phyloP scores from a whole-genome alignment of 2,797 vertebrate genomes.

The Melanogrammus aeglefinus region DNA sequence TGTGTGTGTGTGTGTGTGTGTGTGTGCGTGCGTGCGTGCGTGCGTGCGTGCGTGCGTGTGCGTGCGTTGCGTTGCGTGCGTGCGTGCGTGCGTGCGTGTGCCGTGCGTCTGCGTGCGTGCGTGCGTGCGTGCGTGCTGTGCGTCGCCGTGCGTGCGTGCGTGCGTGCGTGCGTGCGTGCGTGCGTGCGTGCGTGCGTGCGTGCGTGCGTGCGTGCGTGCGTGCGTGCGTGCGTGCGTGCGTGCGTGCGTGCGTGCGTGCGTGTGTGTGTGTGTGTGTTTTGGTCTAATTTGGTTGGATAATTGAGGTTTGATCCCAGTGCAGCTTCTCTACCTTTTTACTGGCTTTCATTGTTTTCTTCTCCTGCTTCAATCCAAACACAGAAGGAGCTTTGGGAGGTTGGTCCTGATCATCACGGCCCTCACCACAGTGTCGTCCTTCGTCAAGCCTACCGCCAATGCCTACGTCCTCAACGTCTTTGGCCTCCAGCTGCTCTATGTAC shows the following conservation, averaged over 20 bases:
- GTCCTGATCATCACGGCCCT: constrained; percentile 65
- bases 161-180: background rate
- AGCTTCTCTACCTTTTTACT: background rate
- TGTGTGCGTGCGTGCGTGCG: background rate
- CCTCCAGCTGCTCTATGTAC: constrained; percentile 81
- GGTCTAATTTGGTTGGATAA: background rate
- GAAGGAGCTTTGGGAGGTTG: constrained; percentile 75
- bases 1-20: background rate
- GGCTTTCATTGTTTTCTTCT: background rate
- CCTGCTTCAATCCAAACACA: constrained; percentile 42
- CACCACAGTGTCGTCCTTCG: constrained; percentile 79
- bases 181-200: background rate
- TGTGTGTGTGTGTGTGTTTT: background rate
- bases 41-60: background rate
- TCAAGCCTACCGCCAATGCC: constrained; percentile 85
- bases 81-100: background rate
- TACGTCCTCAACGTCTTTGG: constrained; percentile 85
- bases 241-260: no score
- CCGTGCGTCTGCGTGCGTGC: background rate
- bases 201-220: no score
- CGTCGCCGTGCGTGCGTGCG: background rate
- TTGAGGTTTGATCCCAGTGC: background rate
- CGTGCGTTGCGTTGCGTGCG: no score
- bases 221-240: no score
- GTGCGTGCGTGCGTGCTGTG: background rate